Conservation (phyloP, 2,888 invertebrate species). For the Trichopria drosophilae region DNA sequence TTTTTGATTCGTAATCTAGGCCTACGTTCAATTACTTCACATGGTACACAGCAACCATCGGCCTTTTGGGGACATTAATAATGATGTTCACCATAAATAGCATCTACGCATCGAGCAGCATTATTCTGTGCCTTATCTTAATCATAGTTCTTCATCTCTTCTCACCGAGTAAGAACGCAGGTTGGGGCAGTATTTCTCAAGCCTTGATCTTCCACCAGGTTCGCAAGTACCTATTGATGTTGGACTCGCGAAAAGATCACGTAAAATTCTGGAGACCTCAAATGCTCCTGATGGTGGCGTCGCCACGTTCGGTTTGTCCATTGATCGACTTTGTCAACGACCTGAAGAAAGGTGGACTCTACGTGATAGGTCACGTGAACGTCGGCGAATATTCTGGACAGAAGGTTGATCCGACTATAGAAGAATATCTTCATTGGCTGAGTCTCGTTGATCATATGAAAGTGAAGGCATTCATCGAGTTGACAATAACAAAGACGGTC, state of each 20-base stretch:
- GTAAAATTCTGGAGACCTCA: slow-evolving; percentile 99
- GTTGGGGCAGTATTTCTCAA: slow-evolving; percentile 98
- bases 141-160: slow-evolving; percentile 87
- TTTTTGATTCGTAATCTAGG: slow-evolving; percentile 67
- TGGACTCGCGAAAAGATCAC: slow-evolving; percentile 96
- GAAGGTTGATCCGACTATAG: slow-evolving; percentile 70
- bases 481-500: slow-evolving; percentile 83
- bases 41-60: slow-evolving; percentile 88
- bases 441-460: slow-evolving; percentile 92
- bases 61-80: slow-evolving; percentile 79
- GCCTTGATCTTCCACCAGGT: slow-evolving; percentile 98
- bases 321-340: slow-evolving; percentile 97
- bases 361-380: slow-evolving; percentile 85
- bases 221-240: slow-evolving; percentile 90
- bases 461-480: slow-evolving; percentile 94
- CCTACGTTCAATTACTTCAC: slow-evolving; percentile 96
- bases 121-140: slow-evolving; percentile 81
- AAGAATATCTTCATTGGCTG: slow-evolving; percentile 87
- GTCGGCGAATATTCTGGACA: slow-evolving; percentile 63
- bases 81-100: slow-evolving; percentile 96
- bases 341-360: slow-evolving; percentile 91
- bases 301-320: slow-evolving; percentile 87
- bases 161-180: slow-evolving; percentile 78
- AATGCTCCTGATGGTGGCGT: slow-evolving; percentile 87
- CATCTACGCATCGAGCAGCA: slow-evolving; percentile 84